Percentiles rank a stretch among this genome's conserved stretches.
Conservation (phyloP, 1,140 invertebrate species). For the Aphis craccivora region DNA sequence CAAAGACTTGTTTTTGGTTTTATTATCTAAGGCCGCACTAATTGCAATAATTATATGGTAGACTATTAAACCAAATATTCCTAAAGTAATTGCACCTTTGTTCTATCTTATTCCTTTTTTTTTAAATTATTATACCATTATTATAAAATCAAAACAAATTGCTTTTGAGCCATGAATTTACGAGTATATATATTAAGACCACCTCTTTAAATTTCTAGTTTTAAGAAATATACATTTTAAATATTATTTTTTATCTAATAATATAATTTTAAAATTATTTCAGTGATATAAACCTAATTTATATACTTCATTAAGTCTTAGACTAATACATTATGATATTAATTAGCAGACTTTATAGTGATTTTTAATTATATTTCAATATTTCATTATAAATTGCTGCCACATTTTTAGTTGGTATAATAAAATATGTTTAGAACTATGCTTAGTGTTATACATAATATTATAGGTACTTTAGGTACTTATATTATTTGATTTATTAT, state of each 20-base stretch:
- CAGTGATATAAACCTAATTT: too few relatives aligned
- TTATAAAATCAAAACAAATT: background rate
- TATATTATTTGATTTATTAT: background rate
- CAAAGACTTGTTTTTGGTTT: background rate
- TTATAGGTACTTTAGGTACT: too few relatives aligned
- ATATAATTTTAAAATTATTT: too few relatives aligned
- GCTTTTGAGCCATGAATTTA: background rate
- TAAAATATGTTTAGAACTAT: too few relatives aligned
- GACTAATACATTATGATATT: background rate
- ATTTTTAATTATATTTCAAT: background rate
- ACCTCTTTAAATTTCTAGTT: background rate
- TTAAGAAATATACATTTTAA: background rate
- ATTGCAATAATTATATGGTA: background rate
- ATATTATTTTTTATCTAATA: too few relatives aligned
- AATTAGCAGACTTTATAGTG: background rate
- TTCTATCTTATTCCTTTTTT: background rate
- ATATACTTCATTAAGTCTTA: background rate
- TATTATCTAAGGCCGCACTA: background rate
- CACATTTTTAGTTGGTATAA: background rate
- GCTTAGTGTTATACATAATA: background rate
- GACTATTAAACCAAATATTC: background rate
- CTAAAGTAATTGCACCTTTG: background rate
- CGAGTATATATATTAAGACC: background rate
- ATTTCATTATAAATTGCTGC: background rate
- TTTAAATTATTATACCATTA: background rate